Conservation (phyloP, 2,888 invertebrate species). For the Ennomos fuscantarius region DNA sequence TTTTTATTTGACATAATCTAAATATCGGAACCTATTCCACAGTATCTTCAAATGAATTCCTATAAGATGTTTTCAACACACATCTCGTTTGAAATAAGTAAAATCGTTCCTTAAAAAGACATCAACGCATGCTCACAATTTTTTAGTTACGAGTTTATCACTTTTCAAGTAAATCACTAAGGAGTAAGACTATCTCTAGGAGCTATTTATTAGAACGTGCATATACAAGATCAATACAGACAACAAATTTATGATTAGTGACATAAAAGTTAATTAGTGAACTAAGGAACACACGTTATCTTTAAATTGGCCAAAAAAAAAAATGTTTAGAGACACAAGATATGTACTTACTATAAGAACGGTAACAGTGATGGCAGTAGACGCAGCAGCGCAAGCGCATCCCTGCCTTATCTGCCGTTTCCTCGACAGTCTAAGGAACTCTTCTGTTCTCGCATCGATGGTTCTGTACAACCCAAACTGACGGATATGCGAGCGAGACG, state of each 20-base stretch:
- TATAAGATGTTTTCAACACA: too few species aligned
- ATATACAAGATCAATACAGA: not conserved
- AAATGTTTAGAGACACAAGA: constrained; percentile 1
- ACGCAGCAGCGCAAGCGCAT: constrained; percentile 75
- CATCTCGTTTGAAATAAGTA: too few species aligned
- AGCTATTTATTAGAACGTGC: too few species aligned
- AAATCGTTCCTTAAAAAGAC: too few species aligned
- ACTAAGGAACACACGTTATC: not conserved
- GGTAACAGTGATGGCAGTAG: constrained; percentile 75
- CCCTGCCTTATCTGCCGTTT: constrained; percentile 73
- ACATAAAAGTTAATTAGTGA: not conserved
- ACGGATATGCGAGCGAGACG: constrained; percentile 60
- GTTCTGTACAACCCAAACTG: constrained; percentile 76
- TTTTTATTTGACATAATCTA: too few species aligned
- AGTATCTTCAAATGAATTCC: too few species aligned
- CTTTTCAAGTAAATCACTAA: too few species aligned
- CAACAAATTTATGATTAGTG: not conserved
- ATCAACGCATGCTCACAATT: too few species aligned
- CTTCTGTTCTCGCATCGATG: constrained; percentile 74
- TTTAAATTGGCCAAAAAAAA: not conserved
- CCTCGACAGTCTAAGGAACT: constrained; percentile 71
- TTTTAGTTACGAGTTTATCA: too few species aligned
- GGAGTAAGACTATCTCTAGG: too few species aligned
- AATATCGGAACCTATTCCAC: too few species aligned
- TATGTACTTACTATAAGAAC: constrained; percentile 79